A percentile compares a stretch with the other conserved stretches of the same genome.
phyloP scores from a whole-genome alignment of 2,113 vertebrate species.

The Apus apus region DNA sequence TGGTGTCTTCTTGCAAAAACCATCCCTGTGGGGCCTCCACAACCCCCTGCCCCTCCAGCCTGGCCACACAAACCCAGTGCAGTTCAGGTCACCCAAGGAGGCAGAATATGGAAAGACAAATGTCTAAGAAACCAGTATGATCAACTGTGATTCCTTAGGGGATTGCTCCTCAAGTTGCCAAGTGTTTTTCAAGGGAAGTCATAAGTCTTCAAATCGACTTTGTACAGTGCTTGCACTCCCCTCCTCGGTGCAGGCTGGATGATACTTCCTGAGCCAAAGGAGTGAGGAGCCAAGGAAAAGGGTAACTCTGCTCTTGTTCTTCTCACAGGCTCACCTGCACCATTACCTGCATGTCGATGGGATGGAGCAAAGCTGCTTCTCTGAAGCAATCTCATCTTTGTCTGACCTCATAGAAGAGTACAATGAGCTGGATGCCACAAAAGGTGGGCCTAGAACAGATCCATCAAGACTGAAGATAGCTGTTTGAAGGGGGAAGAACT shows the following conservation, averaged over 20 bases:
- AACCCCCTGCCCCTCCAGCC: not conserved
- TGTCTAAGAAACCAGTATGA: not conserved
- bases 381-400: slow-evolving; percentile 85
- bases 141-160: fast-evolving
- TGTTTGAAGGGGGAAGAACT: slow-evolving; percentile 62
- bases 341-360: slow-evolving; percentile 92
- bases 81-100: not conserved
- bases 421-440: slow-evolving; percentile 81
- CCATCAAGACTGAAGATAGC: slow-evolving; percentile 83
- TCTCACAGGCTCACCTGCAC: slow-evolving; percentile 91
- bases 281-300: not conserved
- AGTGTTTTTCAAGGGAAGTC: not conserved
- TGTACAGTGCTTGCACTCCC: not conserved
- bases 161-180: not conserved
- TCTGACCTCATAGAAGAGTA: slow-evolving; percentile 90
- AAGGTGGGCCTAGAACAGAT: slow-evolving; percentile 66
- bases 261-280: not conserved
- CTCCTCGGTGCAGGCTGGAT: not conserved
- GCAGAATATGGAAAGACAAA: not conserved
- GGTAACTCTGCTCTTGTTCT: not conserved
- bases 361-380: slow-evolving; percentile 89
- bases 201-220: not conserved
- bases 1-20: not conserved
- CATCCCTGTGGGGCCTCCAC: fast-evolving
- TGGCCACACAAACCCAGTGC: not conserved